Conservation (phyloP, 1,140 invertebrate genomes). For the Drosophila nannoptera region DNA sequence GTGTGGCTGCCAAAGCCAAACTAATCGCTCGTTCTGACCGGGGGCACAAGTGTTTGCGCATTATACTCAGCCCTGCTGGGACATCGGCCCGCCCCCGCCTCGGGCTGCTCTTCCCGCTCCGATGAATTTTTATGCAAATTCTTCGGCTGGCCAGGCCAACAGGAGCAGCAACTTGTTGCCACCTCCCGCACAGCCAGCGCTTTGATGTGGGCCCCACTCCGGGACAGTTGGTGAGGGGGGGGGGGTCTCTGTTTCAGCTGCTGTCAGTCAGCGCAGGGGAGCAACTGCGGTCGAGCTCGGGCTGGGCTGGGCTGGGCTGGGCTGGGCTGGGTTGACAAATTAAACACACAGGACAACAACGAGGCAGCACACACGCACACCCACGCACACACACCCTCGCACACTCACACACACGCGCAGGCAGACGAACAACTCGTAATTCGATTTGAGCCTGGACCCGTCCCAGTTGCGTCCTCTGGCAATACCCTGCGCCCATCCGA, state of each 20-base stretch:
- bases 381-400: slow-evolving; percentile 9
- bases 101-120: not conserved
- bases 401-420: slow-evolving; percentile 7
- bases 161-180: slow-evolving; percentile 42
- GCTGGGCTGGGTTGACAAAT: slow-evolving; percentile 52
- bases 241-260: slow-evolving; percentile 1
- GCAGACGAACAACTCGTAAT: slow-evolving; percentile 46
- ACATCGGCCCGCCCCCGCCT: slow-evolving; percentile 17
- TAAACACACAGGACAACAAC: slow-evolving; percentile 73
- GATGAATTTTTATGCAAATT: slow-evolving; percentile 75
- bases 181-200: slow-evolving; percentile 6
- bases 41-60: slow-evolving; percentile 30
- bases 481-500: slow-evolving; percentile 14
- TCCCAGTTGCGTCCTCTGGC: not conserved
- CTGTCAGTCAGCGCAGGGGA: slow-evolving; percentile 38
- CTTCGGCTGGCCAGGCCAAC: slow-evolving; percentile 40
- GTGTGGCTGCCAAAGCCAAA: slow-evolving; percentile 13
- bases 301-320: not conserved
- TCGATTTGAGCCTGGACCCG: slow-evolving; percentile 54
- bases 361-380: slow-evolving; percentile 21
- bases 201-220: not conserved
- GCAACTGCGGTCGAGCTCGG: slow-evolving; percentile 21
- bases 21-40: slow-evolving; percentile 26
- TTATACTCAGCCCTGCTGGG: slow-evolving; percentile 29
- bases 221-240: not conserved